phyloP scores from a whole-genome alignment of 2,113 vertebrate species.

The Electrona antarctica region DNA sequence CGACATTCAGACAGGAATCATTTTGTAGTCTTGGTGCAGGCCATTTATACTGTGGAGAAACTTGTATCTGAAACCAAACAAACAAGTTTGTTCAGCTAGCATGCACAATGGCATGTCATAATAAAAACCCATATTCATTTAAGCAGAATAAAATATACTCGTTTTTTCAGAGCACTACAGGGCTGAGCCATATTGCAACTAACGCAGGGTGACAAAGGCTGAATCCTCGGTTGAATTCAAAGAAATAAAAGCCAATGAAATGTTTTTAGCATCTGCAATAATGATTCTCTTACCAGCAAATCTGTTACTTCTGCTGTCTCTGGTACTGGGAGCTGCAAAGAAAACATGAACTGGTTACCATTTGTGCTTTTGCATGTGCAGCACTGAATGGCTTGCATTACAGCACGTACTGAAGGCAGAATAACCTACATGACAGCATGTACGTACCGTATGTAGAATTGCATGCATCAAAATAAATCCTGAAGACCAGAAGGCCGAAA shows the following conservation, averaged over 20 bases:
- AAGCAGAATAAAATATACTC: not conserved
- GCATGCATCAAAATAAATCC: too few species aligned
- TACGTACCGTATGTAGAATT: too few species aligned
- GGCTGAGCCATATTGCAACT: not conserved
- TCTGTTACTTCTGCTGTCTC: constrained; percentile 43
- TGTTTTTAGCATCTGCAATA: not conserved
- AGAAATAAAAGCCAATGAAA: not conserved
- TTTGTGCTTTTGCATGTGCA: not conserved
- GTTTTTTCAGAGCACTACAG: not conserved
- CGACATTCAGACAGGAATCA: constrained; percentile 70
- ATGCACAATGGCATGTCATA: not conserved
- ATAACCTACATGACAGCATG: too few species aligned
- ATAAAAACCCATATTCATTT: not conserved
- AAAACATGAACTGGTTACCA: not conserved
- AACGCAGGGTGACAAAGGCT: not conserved
- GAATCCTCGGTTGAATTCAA: not conserved
- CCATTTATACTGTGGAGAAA: constrained; percentile 61
- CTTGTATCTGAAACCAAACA: constrained; percentile 64
- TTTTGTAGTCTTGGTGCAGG: constrained; percentile 58
- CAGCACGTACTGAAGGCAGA: too few species aligned
- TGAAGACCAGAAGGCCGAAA: too few species aligned
- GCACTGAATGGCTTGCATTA: not conserved
- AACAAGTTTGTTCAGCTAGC: not conserved
- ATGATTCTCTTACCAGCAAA: constrained; percentile 59
- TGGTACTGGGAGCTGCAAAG: constrained; percentile 65